Evolutionary conservation across 2,113 vertebrate genomes (phyloP).

Genomic region (Rhinichthys klamathensis): DNA sequence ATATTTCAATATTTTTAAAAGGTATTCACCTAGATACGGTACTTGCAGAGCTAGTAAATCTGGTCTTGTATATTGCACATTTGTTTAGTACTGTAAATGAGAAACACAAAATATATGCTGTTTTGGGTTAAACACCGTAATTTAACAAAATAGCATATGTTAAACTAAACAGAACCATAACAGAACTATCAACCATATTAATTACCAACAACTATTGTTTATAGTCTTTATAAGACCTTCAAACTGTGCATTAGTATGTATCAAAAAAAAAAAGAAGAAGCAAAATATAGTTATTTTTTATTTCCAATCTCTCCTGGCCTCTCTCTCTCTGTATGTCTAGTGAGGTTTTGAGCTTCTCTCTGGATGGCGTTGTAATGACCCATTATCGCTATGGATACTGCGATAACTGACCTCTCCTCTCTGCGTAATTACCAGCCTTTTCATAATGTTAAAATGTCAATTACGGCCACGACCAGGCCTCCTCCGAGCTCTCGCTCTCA

Average conservation of each 20-base stretch:
- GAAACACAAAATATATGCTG: neutral
- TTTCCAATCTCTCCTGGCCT: neutral
- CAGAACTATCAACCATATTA: neutral
- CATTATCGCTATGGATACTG: constrained; percentile 26
- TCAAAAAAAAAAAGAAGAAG: neutral
- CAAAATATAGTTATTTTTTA: neutral
- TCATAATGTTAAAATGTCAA: constrained; percentile 53
- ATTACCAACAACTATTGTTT: neutral
- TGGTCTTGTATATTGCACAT: neutral
- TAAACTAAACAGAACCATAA: neutral
- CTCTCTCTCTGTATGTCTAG: neutral
- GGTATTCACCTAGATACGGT: neutral
- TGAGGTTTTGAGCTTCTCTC: neutral
- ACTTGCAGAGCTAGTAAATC: neutral
- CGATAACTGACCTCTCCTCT: constrained; percentile 37
- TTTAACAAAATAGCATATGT: neutral
- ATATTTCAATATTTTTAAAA: neutral
- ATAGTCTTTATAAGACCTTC: neutral
- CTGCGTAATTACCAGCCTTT: constrained; percentile 42
- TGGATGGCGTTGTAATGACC: constrained; percentile 16
- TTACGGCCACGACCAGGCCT: constrained; percentile 5
- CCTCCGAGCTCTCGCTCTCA: neutral
- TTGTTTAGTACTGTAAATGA: neutral
- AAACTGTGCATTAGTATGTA: neutral
- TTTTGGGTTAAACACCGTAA: neutral